phyloP scores from a whole-genome alignment of 53 echinoderm and acorn worm genomes.

The Antedon mediterranea region DNA sequence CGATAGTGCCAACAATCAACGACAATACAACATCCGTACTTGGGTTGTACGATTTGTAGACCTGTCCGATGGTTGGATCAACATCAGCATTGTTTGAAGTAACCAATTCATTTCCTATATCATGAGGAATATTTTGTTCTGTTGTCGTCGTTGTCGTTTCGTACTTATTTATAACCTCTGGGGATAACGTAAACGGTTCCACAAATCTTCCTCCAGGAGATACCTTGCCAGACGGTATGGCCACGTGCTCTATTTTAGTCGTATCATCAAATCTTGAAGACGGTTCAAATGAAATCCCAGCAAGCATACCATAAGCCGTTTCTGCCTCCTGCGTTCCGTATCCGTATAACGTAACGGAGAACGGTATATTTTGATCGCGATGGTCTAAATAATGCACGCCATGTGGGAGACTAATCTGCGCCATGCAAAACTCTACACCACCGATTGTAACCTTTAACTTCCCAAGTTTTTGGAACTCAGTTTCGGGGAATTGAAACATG shows the following conservation, averaged over 20 bases:
- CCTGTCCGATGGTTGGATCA: neutral
- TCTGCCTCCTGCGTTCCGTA: conserved; percentile 24
- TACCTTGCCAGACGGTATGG: neutral
- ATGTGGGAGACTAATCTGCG: conserved; percentile 40
- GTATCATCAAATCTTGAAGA: neutral
- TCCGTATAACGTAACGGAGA: conserved; percentile 21
- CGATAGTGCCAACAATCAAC: neutral
- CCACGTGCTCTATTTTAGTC: neutral
- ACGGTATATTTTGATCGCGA: conserved; percentile 15
- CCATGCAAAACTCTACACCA: conserved; percentile 40
- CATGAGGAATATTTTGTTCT: neutral
- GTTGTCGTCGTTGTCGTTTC: neutral
- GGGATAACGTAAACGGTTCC: neutral
- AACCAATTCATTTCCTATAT: neutral
- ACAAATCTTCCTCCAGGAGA: neutral
- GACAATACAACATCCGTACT: neutral
- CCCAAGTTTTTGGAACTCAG: conserved; percentile 26
- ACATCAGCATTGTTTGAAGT: neutral
- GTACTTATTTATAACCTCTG: neutral
- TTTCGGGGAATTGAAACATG: conserved; percentile 47
- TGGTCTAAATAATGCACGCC: conserved; percentile 47
- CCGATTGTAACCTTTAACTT: conserved; percentile 31
- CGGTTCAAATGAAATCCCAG: conserved; percentile 45
- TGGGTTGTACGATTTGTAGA: neutral
- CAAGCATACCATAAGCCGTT: conserved; percentile 73